Evolutionary conservation across 1,140 invertebrate species (phyloP), one percentile per base, ranked within the genome.

Genomic region (Drosophila persimilis): DNA sequence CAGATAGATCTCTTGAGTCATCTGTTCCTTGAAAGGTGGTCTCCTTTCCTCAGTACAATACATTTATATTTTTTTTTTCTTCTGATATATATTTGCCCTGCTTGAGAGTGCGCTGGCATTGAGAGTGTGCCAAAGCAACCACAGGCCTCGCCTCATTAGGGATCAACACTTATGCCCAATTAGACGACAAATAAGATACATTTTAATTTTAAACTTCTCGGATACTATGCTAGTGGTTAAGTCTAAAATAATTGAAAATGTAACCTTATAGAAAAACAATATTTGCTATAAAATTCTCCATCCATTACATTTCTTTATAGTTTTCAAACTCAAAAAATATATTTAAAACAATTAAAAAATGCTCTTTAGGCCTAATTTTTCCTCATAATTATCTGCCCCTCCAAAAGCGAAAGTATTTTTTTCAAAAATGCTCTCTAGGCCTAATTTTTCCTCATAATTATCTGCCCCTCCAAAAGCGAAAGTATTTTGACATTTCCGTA

Each of bases 401-500:
- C 20, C 20, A 20, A 20, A 20, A 20, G 1, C 3, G 11, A 55
- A 55, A 43, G 54, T 15, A 15, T 15, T 15, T 15, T 15, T 15
- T 15, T 74, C 35, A 1, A 44, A 44, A 60, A 48, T 20, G 7
- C 24, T 53, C 45, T 51, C 52, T 29, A 6, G 6, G 6, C 29
- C 24, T 24, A 24, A 3, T 5, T 24, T 24, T 24, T 41, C 31
- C 48, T 31, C 41, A 41, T 31, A 53, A 56, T 73, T 29, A 55
- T 63, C 41, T 67, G 41, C 9, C 6, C 31, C 43, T 29, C 11
- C 17, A 62, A 47, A 39, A 26, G 3, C 3, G 11, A 55, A 55
- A 43, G 54, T 74, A 26, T 83, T 64, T 84, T 78, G 79, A 81
- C 79, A 83, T 81, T 83, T 83, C 73, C 79, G 73, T 55, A 48